Conservation (phyloP, 1,140 invertebrate species). For the Onthophagus taurus region DNA sequence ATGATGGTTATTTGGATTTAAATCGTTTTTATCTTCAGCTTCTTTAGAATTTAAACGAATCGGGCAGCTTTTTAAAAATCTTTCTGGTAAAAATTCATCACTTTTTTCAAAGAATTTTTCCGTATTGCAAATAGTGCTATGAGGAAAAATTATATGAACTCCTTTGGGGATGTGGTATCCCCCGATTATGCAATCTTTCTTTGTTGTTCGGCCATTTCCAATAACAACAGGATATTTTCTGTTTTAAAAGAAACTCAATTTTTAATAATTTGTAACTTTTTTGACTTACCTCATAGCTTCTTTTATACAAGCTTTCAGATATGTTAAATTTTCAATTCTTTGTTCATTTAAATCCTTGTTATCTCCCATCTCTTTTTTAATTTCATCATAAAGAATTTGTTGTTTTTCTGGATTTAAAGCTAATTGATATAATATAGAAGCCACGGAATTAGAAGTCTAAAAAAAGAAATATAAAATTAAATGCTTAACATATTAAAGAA, state of each 20-base stretch:
- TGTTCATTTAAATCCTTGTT: slow-evolving; percentile 53
- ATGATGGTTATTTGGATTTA: slow-evolving; percentile 37
- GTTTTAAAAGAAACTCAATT: slow-evolving; percentile 22
- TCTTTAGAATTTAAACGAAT: slow-evolving; percentile 8
- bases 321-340: slow-evolving; percentile 66
- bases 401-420: slow-evolving; percentile 68
- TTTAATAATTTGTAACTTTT: background rate
- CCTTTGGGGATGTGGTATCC: slow-evolving; percentile 85
- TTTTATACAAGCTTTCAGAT: slow-evolving; percentile 83
- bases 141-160: slow-evolving; percentile 74
- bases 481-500: background rate
- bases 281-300: slow-evolving; percentile 72
- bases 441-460: slow-evolving; percentile 80
- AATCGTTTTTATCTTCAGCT: too few species aligned
- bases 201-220: slow-evolving; percentile 74
- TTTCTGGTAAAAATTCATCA: slow-evolving; percentile 59
- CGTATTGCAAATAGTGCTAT: slow-evolving; percentile 74
- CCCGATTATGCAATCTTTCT: slow-evolving; percentile 70
- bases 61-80: slow-evolving; percentile 56
- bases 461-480: slow-evolving; percentile 11
- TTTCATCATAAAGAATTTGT: slow-evolving; percentile 70
- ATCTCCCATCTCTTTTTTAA: slow-evolving; percentile 54
- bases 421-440: slow-evolving; percentile 76
- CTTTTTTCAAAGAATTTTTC: slow-evolving; percentile 65
- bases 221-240: slow-evolving; percentile 82